Conservation (phyloP, 1,140 invertebrate species). For the Lasioglossum baleicum region DNA sequence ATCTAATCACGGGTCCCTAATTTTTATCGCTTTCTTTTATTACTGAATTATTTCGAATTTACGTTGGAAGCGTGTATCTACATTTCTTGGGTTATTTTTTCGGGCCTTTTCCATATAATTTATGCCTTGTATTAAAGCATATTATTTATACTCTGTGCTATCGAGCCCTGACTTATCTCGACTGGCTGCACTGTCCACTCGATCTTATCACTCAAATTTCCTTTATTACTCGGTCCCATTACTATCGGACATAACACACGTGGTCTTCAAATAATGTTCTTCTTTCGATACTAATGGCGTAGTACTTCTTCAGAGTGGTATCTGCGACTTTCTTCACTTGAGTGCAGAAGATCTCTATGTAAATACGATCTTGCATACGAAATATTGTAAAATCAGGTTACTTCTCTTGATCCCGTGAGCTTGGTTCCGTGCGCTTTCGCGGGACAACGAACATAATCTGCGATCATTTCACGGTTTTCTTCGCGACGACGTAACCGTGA, state of each 20-base stretch:
- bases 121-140: conserved; percentile 66
- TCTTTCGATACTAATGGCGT: conserved; percentile 42
- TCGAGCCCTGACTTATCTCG: conserved; percentile 67
- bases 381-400: not conserved
- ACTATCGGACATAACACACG: conserved; percentile 17
- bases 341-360: conserved; percentile 25
- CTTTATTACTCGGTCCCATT: not conserved
- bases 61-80: conserved; percentile 11
- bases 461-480: conserved; percentile 51
- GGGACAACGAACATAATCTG: conserved; percentile 38
- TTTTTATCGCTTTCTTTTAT: not conserved
- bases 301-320: not conserved
- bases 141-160: conserved; percentile 73
- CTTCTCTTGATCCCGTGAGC: not conserved
- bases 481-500: conserved; percentile 44
- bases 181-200: conserved; percentile 64
- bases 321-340: not conserved
- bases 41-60: conserved; percentile 22
- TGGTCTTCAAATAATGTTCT: conserved; percentile 45
- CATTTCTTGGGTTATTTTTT: conserved; percentile 45
- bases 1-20: conserved; percentile 15
- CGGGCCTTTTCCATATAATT: conserved; percentile 49
- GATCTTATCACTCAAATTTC: conserved; percentile 22
- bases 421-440: conserved; percentile 1
- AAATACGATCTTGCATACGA: conserved; percentile 30